Percentiles rank a stretch among this genome's conserved stretches.
These are phyloP conservation scores for Theocolax elegans DNA, from an alignment of 1,140 invertebrate genomes.

Conservation along the genomic window DNA sequence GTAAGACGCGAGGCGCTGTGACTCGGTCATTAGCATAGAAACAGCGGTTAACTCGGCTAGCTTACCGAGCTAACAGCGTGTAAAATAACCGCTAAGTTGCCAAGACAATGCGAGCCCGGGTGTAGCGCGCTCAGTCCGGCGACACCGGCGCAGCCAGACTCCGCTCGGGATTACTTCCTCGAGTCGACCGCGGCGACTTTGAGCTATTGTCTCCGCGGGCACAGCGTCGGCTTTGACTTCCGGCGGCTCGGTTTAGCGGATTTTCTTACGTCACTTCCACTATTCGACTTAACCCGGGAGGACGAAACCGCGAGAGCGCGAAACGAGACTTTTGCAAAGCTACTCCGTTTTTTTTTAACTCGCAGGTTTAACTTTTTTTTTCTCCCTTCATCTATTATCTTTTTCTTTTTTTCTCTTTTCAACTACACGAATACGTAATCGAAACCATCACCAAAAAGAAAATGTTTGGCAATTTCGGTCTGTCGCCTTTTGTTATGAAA, in stretches of 20 bases:
- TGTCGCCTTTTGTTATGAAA: neutral
- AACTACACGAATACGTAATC: neutral
- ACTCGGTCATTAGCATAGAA: slow-evolving; percentile 66
- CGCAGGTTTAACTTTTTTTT: neutral
- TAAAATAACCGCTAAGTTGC: slow-evolving; percentile 70
- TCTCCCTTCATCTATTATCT: neutral
- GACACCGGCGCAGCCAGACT: slow-evolving; percentile 30
- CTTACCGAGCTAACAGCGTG: slow-evolving; percentile 68
- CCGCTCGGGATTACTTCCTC: slow-evolving; percentile 51
- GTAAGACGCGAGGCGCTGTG: slow-evolving; percentile 39
- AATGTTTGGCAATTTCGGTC: slow-evolving; percentile 1
- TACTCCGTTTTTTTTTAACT: no score
- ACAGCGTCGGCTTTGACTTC: slow-evolving; percentile 5
- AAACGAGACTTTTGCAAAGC: no score
- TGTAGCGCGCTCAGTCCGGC: slow-evolving; percentile 36
- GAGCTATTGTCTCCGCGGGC: slow-evolving; percentile 23
- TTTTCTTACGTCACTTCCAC: slow-evolving; percentile 7
- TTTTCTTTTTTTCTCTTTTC: neutral
- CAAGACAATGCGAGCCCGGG: slow-evolving; percentile 65
- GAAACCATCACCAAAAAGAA: neutral
- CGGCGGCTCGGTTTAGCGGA: slow-evolving; percentile 22
- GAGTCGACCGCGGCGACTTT: slow-evolving; percentile 16
- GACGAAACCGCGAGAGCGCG: neutral
- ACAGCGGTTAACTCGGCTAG: slow-evolving; percentile 64
- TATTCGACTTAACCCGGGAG: neutral